A percentile compares a stretch with the other conserved stretches of the same genome.
Evolutionary conservation across 1,140 invertebrate genomes (phyloP).

Genomic region (Oedothorax gibbosus): DNA sequence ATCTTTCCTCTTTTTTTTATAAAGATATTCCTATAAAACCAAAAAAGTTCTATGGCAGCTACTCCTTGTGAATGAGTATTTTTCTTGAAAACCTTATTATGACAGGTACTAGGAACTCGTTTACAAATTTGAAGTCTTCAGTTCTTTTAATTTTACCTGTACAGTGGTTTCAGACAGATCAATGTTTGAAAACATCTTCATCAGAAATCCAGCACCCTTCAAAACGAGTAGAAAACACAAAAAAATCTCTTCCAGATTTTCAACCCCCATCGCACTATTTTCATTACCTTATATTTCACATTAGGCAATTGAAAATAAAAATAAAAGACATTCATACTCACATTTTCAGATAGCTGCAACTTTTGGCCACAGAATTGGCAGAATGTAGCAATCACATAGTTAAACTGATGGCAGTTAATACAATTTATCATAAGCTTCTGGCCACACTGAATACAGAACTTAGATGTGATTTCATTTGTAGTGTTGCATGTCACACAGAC

Average conservation of each 20-base stretch:
- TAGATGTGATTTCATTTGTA: slow-evolving; percentile 8
- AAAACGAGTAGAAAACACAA: neutral
- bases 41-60: too few species aligned
- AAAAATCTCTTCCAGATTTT: neutral
- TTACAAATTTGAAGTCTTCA: too few species aligned
- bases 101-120: too few species aligned
- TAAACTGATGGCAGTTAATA: neutral
- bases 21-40: too few species aligned
- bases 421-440: neutral
- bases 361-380: slow-evolving; percentile 42
- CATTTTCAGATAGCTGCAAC: neutral
- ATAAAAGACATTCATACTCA: neutral
- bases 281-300: neutral
- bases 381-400: neutral
- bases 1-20: too few species aligned
- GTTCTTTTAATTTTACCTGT: too few species aligned
- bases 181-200: too few species aligned
- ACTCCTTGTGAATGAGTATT: too few species aligned
- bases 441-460: slow-evolving; percentile 44
- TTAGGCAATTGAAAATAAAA: neutral
- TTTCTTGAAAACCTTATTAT: too few species aligned
- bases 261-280: neutral
- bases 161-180: too few species aligned
- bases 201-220: too few species aligned
- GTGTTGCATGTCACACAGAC: neutral